Evolutionary conservation across 2,888 invertebrate species (phyloP).

Genomic region (Drosophila borealis): DNA sequence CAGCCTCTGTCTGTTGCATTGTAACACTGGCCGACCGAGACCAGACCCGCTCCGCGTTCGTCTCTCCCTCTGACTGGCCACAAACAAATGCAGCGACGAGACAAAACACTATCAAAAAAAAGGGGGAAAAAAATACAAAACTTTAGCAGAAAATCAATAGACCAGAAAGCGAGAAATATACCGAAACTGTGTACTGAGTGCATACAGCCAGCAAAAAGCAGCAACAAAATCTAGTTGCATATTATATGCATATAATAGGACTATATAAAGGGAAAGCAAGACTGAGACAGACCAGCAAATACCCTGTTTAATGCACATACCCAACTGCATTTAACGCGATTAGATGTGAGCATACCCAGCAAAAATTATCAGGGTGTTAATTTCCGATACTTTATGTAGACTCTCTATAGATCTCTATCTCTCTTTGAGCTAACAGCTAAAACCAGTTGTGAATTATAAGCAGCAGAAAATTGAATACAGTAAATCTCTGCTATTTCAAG

Average conservation of each 20-base stretch:
- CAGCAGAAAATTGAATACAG: no score
- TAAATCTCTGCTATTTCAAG: no score
- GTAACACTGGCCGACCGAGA: conserved; percentile 78
- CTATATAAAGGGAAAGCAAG: conserved; percentile 3
- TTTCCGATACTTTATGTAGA: no score
- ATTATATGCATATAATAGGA: conserved; percentile 62
- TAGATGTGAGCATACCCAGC: no score
- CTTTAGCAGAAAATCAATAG: conserved; percentile 70
- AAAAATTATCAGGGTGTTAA: no score
- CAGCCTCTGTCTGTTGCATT: conserved; percentile 71
- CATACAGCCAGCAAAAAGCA: conserved; percentile 20
- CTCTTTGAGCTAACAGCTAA: no score
- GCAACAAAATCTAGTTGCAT: conserved; percentile 45
- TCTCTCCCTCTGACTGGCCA: conserved; percentile 48
- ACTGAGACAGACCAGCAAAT: neutral
- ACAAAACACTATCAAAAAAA: conserved; percentile 50
- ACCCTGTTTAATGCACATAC: conserved; percentile 1
- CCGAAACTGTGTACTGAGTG: conserved; percentile 48
- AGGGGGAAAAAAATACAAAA: conserved; percentile 5
- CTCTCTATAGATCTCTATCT: no score
- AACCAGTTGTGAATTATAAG: no score
- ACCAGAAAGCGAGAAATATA: conserved; percentile 49
- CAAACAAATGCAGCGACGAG: conserved; percentile 64
- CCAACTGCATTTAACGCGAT: no score
- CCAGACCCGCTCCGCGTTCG: conserved; percentile 11